Base-by-base conservation (phyloP, 2,888 invertebrate genomes). In the Vanessa cardui region DNA sequence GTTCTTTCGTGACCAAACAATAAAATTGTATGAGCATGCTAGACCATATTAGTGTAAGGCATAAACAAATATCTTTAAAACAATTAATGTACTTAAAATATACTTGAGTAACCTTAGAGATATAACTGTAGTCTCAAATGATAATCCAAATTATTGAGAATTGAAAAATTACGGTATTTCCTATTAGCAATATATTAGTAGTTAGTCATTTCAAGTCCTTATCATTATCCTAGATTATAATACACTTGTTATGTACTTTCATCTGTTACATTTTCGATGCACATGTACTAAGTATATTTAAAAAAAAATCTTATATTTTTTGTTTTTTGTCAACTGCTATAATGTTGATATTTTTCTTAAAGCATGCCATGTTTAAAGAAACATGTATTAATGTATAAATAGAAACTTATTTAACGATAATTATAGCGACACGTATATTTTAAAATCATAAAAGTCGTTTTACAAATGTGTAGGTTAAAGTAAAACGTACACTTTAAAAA, bases 1-100 rank as follows among this genome's bases (percentile, higher is more conserved):
- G 62, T 45, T 70, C 33, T 58, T 62, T 73, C 70, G 72, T 72
- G 72, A 72, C 70, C 64, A 44, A 59, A 64, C 73, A 72, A 72
- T 73, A 69, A 72, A 68, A 60, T 56, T 39, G 52, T 56, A 63
- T 66, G 62, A 66, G 62, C 58, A 58, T 52, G 45, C 12, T 61
- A 60, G 61, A 58, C 60, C 63, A 66, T 66, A 64, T 49, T 46
- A 68, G 58, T 58, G 58, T 12, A 6, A 56, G 56, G 18, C 16
- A 56, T 39, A 39, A 56, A n/a, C n/a, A 56, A 47, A 39, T 31
- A 47, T 47, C n/a, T n/a, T 47, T 2, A 33, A 16, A 18, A 2
- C 21, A 21, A 45, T 15, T 21, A 26, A 21, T 59, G n/a, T 50
- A 20, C 2, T 12, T 12, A 12, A 26, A 31, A 16, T 26, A 26